These are phyloP conservation scores for Melanaphis sacchari DNA, from an alignment of 1,140 invertebrate genomes.

Conservation along the genomic window DNA sequence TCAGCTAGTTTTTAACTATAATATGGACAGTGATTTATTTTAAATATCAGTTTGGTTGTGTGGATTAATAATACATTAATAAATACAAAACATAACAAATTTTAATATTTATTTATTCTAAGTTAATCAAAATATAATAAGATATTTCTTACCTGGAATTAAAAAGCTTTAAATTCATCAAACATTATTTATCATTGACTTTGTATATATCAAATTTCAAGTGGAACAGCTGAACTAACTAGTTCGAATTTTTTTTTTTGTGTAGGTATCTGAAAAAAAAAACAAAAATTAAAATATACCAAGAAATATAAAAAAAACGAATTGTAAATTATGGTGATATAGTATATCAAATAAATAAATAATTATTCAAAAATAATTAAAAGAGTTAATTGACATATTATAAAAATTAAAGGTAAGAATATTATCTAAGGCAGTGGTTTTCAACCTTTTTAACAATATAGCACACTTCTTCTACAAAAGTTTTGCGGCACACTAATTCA, in stretches of 20 bases:
- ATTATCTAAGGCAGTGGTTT: too few species aligned
- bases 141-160: neutral
- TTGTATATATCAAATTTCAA: neutral
- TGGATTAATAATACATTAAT: neutral
- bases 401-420: too few species aligned
- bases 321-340: too few species aligned
- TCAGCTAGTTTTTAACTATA: too few species aligned
- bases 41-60: neutral
- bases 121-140: neutral
- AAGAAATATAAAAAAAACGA: neutral
- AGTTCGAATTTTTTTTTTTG: neutral
- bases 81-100: neutral
- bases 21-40: neutral
- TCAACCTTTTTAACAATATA: too few species aligned
- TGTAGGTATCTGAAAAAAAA: too few species aligned
- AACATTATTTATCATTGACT: neutral
- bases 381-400: too few species aligned
- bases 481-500: too few species aligned
- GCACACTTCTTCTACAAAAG: too few species aligned
- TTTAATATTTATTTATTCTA: neutral
- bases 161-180: neutral
- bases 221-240: neutral
- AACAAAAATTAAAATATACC: neutral
- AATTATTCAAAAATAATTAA: too few species aligned
- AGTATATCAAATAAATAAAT: too few species aligned